phyloP scores from a whole-genome alignment of 2,797 vertebrate genomes.

The Monodelphis domestica region DNA sequence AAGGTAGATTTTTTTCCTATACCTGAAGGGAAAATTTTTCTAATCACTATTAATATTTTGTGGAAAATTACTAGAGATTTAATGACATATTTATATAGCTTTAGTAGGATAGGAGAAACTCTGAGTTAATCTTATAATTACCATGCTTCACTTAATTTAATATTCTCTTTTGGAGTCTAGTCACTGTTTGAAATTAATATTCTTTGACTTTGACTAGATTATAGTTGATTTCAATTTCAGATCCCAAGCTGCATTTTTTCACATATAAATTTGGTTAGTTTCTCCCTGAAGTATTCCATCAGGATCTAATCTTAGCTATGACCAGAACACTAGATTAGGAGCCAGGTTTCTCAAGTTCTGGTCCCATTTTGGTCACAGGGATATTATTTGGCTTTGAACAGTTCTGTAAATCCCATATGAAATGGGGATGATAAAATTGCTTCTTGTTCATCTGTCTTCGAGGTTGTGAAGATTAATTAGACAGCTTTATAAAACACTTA shows the following conservation, averaged over 20 bases:
- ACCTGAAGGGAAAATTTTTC: neutral
- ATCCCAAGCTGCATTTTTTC: neutral
- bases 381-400: neutral
- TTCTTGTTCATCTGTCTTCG: neutral
- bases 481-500: neutral
- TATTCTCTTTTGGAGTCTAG: neutral
- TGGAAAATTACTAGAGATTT: neutral
- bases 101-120: neutral
- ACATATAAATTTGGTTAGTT: neutral
- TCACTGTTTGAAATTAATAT: neutral
- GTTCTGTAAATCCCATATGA: neutral
- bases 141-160: neutral
- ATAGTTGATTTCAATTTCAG: neutral
- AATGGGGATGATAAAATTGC: neutral
- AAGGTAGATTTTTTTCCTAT: slow-evolving; percentile 1
- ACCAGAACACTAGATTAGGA: neutral
- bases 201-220: neutral
- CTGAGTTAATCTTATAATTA: neutral
- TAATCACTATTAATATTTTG: neutral
- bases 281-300: neutral
- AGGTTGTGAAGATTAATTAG: neutral
- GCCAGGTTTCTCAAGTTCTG: neutral
- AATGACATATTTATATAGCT: neutral
- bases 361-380: neutral
- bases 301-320: neutral